Conservation (phyloP, 1,140 invertebrate genomes). For the Cydia fagiglandana region DNA sequence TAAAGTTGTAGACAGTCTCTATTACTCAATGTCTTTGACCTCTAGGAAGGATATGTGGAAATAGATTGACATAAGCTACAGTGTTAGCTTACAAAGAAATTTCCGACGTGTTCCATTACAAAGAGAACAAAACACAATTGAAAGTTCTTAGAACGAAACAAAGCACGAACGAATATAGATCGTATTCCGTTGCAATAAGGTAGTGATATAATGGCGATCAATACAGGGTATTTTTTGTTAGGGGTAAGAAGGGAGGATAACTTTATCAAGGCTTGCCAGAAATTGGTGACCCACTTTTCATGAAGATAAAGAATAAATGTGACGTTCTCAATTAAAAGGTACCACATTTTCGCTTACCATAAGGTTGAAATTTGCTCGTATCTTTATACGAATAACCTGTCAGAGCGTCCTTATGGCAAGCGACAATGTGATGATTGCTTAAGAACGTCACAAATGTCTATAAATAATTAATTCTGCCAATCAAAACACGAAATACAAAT, state of each 20-base stretch:
- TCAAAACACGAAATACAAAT: too few relatives aligned
- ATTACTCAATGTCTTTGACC: neutral
- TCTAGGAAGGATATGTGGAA: neutral
- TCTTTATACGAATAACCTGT: too few relatives aligned
- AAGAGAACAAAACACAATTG: slow-evolving; percentile 2
- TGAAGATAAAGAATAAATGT: neutral
- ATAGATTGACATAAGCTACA: slow-evolving; percentile 16
- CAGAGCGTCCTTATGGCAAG: too few relatives aligned
- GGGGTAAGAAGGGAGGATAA: neutral
- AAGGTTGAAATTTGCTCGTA: too few relatives aligned
- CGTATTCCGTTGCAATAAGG: neutral
- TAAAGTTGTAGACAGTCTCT: neutral
- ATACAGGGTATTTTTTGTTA: neutral
- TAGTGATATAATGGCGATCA: neutral
- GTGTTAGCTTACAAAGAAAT: slow-evolving; percentile 11
- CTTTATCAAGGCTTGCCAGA: neutral
- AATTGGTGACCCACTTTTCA: neutral
- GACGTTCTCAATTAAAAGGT: too few relatives aligned
- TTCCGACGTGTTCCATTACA: neutral
- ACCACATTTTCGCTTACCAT: too few relatives aligned
- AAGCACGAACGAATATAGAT: neutral
- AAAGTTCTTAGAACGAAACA: neutral
- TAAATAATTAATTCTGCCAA: too few relatives aligned
- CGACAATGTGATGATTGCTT: too few relatives aligned
- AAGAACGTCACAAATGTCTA: too few relatives aligned